phyloP scores from a whole-genome alignment of 1,140 invertebrate species.

The Lepidotrigona ventralis region DNA sequence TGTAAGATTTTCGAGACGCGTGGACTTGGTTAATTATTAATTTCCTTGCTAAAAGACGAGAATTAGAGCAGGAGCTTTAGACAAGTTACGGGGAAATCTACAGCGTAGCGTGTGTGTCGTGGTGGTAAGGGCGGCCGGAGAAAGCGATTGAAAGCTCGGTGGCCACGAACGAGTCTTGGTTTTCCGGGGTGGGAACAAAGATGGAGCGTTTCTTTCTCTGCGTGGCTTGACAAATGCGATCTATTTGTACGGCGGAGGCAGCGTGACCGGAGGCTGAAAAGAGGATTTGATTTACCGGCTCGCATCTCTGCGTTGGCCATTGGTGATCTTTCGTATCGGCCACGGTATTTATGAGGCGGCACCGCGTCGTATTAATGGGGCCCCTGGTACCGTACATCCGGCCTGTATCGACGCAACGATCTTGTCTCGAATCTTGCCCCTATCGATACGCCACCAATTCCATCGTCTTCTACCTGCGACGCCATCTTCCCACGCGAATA shows the following conservation, averaged over 20 bases:
- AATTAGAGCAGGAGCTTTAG: neutral
- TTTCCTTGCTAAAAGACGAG: too few relatives aligned
- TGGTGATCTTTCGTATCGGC: slow-evolving; percentile 56
- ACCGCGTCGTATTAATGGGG: slow-evolving; percentile 62
- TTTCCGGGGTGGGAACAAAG: slow-evolving; percentile 3
- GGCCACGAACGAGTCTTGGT: neutral
- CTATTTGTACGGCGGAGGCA: slow-evolving; percentile 15
- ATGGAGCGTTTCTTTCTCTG: neutral
- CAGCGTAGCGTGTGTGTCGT: too few relatives aligned
- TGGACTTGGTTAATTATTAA: too few relatives aligned
- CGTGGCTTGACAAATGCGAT: slow-evolving; percentile 4
- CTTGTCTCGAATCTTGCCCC: slow-evolving; percentile 61
- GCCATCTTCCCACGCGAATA: slow-evolving; percentile 62
- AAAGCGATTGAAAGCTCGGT: slow-evolving; percentile 1
- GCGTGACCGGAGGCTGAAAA: slow-evolving; percentile 27
- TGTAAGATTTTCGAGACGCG: neutral
- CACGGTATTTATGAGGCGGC: slow-evolving; percentile 63
- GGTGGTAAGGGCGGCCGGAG: neutral
- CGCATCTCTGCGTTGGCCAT: slow-evolving; percentile 3
- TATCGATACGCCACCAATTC: slow-evolving; percentile 59
- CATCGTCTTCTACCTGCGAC: slow-evolving; percentile 54
- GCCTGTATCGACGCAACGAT: slow-evolving; percentile 57
- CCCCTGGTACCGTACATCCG: slow-evolving; percentile 34
- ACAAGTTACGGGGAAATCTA: neutral
- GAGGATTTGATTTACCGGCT: slow-evolving; percentile 52